phyloP scores from a whole-genome alignment of 2,113 vertebrate species.

The Thermophis baileyi region DNA sequence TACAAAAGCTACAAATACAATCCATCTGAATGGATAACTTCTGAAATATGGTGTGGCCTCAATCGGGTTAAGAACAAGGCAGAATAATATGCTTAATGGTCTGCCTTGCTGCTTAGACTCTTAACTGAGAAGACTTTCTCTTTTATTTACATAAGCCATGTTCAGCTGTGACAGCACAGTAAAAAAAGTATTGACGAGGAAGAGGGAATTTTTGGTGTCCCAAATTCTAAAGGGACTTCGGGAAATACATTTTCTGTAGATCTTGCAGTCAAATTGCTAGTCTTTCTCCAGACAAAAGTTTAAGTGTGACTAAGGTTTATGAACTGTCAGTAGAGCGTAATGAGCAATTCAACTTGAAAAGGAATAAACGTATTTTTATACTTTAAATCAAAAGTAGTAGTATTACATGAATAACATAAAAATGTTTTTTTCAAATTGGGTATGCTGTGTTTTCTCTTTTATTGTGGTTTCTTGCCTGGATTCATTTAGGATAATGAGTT shows the following conservation, averaged over 20 bases:
- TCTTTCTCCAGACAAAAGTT: not conserved
- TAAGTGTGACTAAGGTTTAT: not conserved
- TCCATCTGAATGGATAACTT: not conserved
- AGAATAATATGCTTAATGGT: not conserved
- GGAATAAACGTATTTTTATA: not conserved
- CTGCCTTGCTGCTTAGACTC: not conserved
- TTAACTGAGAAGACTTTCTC: not conserved
- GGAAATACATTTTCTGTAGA: not conserved
- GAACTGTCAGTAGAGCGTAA: not conserved
- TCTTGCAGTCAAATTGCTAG: not conserved
- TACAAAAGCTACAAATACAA: not conserved
- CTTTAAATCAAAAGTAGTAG: not conserved
- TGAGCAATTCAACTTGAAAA: not conserved
- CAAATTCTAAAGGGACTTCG: too few relatives aligned
- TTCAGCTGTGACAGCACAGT: not conserved
- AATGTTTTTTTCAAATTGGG: not conserved
- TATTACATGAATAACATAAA: not conserved
- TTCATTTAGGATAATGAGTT: not conserved
- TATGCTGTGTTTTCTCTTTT: not conserved
- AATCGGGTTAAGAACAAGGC: not conserved
- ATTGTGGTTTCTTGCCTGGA: not conserved
- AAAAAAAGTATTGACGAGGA: not conserved
- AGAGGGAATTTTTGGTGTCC: not conserved
- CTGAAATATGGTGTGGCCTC: not conserved
- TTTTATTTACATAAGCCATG: not conserved